Evolutionary conservation across 2,113 vertebrate species (phyloP).

Genomic region (Austrofundulus limnaeus): DNA sequence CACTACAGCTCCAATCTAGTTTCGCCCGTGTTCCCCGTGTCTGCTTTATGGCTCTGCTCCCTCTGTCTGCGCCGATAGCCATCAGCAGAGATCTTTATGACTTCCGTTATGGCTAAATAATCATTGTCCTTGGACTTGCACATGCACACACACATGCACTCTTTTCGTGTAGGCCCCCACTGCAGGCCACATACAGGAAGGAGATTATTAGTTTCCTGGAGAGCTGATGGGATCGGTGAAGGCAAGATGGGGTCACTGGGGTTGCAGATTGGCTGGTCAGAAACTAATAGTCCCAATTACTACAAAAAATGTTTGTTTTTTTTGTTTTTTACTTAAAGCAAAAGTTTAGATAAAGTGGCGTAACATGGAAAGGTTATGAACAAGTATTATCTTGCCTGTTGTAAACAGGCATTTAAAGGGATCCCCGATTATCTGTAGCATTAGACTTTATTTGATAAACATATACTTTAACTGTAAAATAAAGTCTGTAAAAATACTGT

Average conservation of each 20-base stretch:
- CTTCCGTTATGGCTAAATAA: conserved; percentile 68
- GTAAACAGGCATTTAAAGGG: too few relatives aligned
- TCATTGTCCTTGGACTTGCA: conserved; percentile 48
- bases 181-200: conserved; percentile 60
- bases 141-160: conserved; percentile 11
- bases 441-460: too few relatives aligned
- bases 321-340: background rate
- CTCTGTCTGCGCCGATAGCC: conserved; percentile 54
- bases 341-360: too few relatives aligned
- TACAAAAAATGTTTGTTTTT: conserved; percentile 16
- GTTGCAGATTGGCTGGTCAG: conserved; percentile 32
- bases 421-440: too few relatives aligned
- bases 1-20: conserved; percentile 34
- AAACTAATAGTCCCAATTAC: conserved; percentile 45
- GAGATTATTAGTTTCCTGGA: conserved; percentile 70
- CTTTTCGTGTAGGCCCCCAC: background rate
- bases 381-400: too few relatives aligned
- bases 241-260: conserved; percentile 56
- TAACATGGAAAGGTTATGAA: background rate
- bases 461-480: too few relatives aligned
- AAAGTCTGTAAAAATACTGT: too few relatives aligned
- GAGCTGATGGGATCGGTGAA: conserved; percentile 41
- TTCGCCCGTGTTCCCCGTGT: conserved; percentile 37
- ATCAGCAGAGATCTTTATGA: conserved; percentile 72
- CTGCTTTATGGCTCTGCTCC: conserved; percentile 47